Percentiles rank a stretch among this genome's conserved stretches.
These are phyloP conservation scores for Theocolax elegans DNA, from an alignment of 1,140 invertebrate species.

Conservation along the genomic window DNA sequence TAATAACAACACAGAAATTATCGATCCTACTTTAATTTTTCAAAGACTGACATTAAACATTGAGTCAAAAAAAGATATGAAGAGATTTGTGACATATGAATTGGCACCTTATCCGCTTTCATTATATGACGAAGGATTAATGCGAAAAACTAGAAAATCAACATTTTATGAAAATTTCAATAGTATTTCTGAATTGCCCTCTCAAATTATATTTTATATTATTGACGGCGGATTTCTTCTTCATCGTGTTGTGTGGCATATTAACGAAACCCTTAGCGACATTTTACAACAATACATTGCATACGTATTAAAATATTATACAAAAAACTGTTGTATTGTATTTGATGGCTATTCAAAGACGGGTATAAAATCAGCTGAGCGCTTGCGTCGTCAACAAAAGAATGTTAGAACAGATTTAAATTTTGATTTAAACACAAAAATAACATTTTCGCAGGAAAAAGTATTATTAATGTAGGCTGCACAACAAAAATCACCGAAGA, in stretches of 20 bases:
- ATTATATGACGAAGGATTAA: neutral
- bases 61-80: neutral
- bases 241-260: too few relatives aligned
- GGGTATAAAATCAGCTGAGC: too few relatives aligned
- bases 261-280: too few relatives aligned
- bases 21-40: slow-evolving; percentile 8
- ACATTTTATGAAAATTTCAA: neutral
- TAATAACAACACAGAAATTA: neutral
- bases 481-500: too few relatives aligned
- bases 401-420: too few relatives aligned
- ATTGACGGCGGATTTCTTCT: slow-evolving; percentile 6
- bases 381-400: too few relatives aligned
- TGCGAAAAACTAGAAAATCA: slow-evolving; percentile 2
- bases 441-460: too few relatives aligned
- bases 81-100: neutral
- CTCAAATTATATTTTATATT: neutral
- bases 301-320: too few relatives aligned
- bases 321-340: too few relatives aligned
- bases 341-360: too few relatives aligned
- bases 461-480: too few relatives aligned
- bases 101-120: neutral
- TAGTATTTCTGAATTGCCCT: neutral
- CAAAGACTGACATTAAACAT: neutral
- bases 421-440: too few relatives aligned
- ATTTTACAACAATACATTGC: neutral